Conservation (phyloP, 2,797 vertebrate species). For the Falco columbarius region DNA sequence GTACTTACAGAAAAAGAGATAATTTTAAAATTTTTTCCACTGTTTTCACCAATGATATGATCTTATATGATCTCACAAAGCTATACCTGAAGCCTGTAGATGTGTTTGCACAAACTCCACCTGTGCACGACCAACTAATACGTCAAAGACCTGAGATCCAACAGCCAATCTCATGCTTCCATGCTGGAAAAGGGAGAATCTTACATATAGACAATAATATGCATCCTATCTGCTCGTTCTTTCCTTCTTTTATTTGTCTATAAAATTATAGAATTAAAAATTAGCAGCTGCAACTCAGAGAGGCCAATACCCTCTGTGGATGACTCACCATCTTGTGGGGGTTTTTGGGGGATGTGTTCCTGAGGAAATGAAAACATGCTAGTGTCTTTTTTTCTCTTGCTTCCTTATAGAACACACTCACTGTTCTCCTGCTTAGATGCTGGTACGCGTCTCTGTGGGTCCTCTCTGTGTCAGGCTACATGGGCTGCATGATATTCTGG, state of each 20-base stretch:
- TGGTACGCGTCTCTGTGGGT: background rate
- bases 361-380: conserved; percentile 34
- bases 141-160: background rate
- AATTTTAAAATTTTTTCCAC: background rate
- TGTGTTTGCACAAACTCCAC: background rate
- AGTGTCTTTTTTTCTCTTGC: background rate
- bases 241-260: background rate
- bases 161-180: background rate
- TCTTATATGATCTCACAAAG: background rate
- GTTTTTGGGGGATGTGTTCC: background rate
- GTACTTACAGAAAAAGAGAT: background rate
- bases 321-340: conserved; percentile 6
- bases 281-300: background rate
- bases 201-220: background rate
- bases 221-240: background rate
- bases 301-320: background rate
- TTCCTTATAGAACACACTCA: background rate
- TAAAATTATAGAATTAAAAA: conserved; percentile 21
- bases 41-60: background rate
- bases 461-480: background rate
- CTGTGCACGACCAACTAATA: background rate
- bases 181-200: background rate
- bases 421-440: background rate
- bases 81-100: background rate
- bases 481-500: background rate